Percentiles rank a stretch among this genome's conserved stretches.
phyloP scores from a whole-genome alignment of 1,140 invertebrate genomes.

The Lineus longissimus region DNA sequence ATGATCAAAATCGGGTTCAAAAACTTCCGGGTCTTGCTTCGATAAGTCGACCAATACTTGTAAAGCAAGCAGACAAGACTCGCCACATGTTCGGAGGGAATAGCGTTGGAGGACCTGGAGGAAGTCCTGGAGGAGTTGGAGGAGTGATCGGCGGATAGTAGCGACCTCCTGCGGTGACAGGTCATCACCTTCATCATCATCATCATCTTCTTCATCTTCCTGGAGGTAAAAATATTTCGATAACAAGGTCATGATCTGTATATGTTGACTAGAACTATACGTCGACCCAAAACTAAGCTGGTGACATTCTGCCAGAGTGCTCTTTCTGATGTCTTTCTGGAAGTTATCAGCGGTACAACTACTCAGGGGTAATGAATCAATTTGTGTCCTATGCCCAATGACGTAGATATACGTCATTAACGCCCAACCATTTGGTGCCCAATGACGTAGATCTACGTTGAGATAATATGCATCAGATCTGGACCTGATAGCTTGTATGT shows the following conservation, averaged over 20 bases:
- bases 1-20: conserved; percentile 26
- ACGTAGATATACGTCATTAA: too few species aligned
- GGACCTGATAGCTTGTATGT: background rate
- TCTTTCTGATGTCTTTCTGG: background rate
- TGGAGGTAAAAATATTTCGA: background rate
- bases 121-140: conserved; percentile 40
- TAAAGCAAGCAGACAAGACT: conserved; percentile 56
- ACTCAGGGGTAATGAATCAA: background rate
- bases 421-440: too few species aligned
- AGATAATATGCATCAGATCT: background rate
- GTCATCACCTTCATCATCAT: conserved; percentile 32
- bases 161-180: conserved; percentile 26
- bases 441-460: too few species aligned
- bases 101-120: conserved; percentile 54
- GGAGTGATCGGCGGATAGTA: conserved; percentile 18
- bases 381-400: background rate
- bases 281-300: background rate
- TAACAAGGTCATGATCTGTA: background rate
- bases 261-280: too few species aligned
- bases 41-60: conserved; percentile 56
- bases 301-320: background rate
- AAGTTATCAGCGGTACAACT: background rate
- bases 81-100: conserved; percentile 53
- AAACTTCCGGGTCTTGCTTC: conserved; percentile 51
- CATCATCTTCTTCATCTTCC: conserved; percentile 25